Evolutionary conservation across 2,797 vertebrate species (phyloP).

Genomic region (Cephalopachus bancanus): DNA sequence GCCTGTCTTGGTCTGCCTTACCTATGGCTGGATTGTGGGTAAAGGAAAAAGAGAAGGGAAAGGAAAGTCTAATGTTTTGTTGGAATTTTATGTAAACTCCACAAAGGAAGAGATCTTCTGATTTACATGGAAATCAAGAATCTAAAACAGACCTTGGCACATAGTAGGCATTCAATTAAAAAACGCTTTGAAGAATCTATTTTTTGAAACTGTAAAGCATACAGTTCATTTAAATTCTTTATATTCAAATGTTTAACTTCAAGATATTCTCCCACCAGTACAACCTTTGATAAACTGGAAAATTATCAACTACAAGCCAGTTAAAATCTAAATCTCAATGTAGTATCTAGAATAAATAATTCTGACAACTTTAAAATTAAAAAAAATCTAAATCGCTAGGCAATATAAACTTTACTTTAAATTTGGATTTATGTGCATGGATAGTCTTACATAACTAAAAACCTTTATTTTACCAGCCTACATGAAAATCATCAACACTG

Average conservation of each 20-base stretch:
- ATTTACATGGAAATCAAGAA: not conserved
- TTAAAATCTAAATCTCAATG: not conserved
- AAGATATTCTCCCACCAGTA: not conserved
- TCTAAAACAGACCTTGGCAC: not conserved
- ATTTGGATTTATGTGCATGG: not conserved
- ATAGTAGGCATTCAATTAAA: not conserved
- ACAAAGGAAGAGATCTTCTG: not conserved
- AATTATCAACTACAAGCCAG: not conserved
- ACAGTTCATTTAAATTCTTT: not conserved
- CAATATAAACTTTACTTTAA: not conserved
- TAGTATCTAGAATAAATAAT: too few relatives aligned
- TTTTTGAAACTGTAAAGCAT: not conserved
- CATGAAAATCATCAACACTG: not conserved
- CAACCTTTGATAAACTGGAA: not conserved
- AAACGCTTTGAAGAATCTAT: not conserved
- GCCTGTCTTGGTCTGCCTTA: not conserved
- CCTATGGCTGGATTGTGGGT: not conserved
- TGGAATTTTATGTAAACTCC: not conserved
- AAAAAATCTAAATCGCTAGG: not conserved
- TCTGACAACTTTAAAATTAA: too few relatives aligned
- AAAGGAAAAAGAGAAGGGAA: not conserved
- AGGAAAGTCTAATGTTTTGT: not conserved
- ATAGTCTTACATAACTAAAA: not conserved
- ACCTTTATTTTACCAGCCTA: not conserved
- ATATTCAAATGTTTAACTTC: conserved; percentile 23